These are phyloP conservation scores for Ceratitis capitata DNA, from an alignment of 1,140 invertebrate genomes.

Conservation along the genomic window DNA sequence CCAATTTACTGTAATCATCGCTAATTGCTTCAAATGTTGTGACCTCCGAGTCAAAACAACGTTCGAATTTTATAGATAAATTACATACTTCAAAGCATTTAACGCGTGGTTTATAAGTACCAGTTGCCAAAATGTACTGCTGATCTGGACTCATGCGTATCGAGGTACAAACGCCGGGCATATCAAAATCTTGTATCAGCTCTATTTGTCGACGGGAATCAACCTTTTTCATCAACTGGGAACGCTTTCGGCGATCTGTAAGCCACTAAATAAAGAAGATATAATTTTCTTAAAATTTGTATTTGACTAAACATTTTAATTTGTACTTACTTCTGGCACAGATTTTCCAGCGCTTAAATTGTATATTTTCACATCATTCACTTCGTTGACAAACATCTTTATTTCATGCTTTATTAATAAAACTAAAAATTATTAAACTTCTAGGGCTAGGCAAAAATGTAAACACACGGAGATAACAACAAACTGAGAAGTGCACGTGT, in stretches of 20 bases:
- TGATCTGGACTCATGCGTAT: slow-evolving; percentile 91
- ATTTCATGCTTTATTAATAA: neutral
- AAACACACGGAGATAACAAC: neutral
- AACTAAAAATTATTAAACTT: neutral
- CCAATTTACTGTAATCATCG: slow-evolving; percentile 88
- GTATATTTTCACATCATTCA: slow-evolving; percentile 97
- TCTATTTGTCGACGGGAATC: slow-evolving; percentile 91
- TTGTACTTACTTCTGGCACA: slow-evolving; percentile 87
- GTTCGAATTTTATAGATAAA: slow-evolving; percentile 97
- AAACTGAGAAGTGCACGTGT: neutral
- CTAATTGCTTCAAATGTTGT: slow-evolving; percentile 87
- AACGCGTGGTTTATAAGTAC: slow-evolving; percentile 95
- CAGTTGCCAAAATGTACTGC: slow-evolving; percentile 91
- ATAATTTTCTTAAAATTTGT: too few relatives aligned
- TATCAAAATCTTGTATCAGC: slow-evolving; percentile 98
- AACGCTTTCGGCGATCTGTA: slow-evolving; percentile 86
- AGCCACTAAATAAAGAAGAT: slow-evolving; percentile 84
- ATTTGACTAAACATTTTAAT: too few relatives aligned
- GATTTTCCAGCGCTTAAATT: slow-evolving; percentile 97
- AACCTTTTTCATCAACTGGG: slow-evolving; percentile 89
- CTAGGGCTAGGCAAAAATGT: neutral
- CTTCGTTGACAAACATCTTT: slow-evolving; percentile 81
- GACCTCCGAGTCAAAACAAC: slow-evolving; percentile 97
- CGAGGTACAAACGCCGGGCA: slow-evolving; percentile 91
- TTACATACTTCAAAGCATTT: slow-evolving; percentile 97